Evolutionary conservation across 2,113 vertebrate genomes (phyloP).

Genomic region (Patagioenas fasciata): DNA sequence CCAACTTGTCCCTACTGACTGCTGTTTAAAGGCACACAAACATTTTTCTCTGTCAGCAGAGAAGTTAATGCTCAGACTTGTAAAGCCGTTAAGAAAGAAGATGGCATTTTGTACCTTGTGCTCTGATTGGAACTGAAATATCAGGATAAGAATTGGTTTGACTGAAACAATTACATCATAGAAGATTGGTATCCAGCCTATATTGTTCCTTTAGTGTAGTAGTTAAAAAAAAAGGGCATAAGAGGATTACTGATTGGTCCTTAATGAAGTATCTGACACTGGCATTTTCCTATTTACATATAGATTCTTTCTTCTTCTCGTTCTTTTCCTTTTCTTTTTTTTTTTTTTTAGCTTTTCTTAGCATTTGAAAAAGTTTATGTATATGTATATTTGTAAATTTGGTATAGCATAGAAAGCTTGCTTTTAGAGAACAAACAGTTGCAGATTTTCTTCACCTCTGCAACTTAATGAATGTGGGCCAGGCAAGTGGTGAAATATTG

Average conservation of each 20-base stretch:
- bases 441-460: neutral
- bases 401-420: neutral
- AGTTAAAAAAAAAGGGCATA: neutral
- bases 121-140: neutral
- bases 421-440: neutral
- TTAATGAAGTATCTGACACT: conserved; percentile 40
- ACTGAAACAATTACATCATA: neutral
- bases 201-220: neutral
- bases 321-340: neutral
- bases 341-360: neutral
- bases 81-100: neutral
- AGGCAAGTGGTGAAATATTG: neutral
- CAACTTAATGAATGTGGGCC: neutral
- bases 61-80: neutral
- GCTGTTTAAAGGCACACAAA: neutral
- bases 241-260: conserved; percentile 49
- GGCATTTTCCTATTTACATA: conserved; percentile 54
- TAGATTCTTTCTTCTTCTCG: conserved; percentile 44
- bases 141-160: neutral
- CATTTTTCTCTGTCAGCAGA: neutral
- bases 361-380: neutral
- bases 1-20: neutral
- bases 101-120: neutral
- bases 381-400: neutral
- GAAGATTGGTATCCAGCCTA: neutral